These are phyloP conservation scores for Podarcis muralis DNA, from an alignment of 2,113 vertebrate species.

Conservation along the genomic window DNA sequence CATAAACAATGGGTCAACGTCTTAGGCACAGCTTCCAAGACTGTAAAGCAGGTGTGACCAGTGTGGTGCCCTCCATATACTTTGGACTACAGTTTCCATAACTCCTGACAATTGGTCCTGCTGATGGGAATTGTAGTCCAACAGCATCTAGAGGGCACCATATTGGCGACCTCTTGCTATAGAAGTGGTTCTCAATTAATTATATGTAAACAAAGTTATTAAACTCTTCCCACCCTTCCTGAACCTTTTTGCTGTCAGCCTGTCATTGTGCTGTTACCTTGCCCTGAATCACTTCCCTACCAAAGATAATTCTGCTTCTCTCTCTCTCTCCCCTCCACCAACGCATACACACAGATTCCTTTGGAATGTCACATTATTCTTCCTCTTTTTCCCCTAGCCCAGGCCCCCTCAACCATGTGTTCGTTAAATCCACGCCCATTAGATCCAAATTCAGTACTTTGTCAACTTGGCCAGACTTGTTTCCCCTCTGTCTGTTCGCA, in stretches of 20 bases:
- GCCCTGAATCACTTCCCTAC: neutral
- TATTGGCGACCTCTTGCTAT: no score
- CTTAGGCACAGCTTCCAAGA: no score
- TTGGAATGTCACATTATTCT: neutral
- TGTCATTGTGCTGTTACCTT: neutral
- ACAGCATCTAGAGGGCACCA: no score
- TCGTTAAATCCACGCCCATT: neutral
- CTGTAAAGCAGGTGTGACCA: no score
- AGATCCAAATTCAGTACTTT: neutral
- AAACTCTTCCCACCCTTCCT: neutral
- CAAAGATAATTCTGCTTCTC: neutral
- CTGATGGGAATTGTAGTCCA: no score
- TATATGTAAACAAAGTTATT: neutral
- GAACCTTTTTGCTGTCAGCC: neutral
- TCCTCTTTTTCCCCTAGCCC: neutral
- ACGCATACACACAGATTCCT: neutral
- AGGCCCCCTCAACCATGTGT: neutral
- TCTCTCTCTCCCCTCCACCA: neutral
- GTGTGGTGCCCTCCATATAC: no score
- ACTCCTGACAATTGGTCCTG: no score
- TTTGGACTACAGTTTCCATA: no score
- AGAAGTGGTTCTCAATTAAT: no score
- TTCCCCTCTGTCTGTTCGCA: neutral
- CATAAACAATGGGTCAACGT: neutral
- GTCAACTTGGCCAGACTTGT: neutral